Conservation (phyloP, 2,113 vertebrate species). For the Sterrhoptilus dennistouni region DNA sequence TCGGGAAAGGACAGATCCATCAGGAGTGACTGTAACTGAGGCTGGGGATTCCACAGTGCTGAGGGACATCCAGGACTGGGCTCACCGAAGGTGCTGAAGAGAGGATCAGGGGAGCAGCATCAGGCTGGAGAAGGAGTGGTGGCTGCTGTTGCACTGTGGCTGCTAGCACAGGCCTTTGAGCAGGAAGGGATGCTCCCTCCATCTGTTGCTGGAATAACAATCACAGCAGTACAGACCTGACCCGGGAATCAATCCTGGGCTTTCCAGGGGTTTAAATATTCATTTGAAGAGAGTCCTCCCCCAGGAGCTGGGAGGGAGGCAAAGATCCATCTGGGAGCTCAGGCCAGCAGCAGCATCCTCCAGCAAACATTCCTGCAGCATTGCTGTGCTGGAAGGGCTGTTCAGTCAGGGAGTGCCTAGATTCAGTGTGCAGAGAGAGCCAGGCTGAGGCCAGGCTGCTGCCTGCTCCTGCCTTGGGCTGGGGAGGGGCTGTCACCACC, state of each 20-base stretch:
- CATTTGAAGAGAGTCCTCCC: neutral
- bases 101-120: neutral
- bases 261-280: neutral
- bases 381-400: neutral
- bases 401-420: neutral
- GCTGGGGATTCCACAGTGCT: neutral
- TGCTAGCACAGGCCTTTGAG: neutral
- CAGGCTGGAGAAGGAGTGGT: neutral
- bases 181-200: neutral
- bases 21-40: neutral
- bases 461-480: neutral
- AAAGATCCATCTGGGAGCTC: neutral
- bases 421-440: neutral
- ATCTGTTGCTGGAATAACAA: neutral
- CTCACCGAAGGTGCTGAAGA: neutral
- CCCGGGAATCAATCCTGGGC: neutral
- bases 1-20: neutral
- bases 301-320: neutral
- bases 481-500: neutral
- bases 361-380: neutral
- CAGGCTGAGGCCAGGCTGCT: neutral
- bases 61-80: neutral
- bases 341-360: neutral
- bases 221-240: rapidly evolving
- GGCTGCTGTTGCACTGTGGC: neutral